Percentiles rank a stretch among this genome's conserved stretches.
Conservation (phyloP, 1,140 invertebrate species). For the Venturia canescens region DNA sequence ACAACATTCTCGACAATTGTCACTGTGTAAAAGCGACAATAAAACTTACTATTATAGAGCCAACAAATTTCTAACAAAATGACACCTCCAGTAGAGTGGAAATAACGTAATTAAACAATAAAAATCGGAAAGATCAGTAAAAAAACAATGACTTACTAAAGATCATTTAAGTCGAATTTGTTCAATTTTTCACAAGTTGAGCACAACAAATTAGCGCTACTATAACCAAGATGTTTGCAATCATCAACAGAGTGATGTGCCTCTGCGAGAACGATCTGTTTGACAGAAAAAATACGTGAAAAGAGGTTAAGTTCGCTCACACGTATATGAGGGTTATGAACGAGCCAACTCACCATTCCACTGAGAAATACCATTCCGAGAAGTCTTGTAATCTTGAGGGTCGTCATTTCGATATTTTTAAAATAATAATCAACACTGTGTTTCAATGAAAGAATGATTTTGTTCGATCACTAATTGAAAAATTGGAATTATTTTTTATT, state of each 20-base stretch:
- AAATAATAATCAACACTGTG: background rate
- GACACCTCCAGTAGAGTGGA: too few relatives aligned
- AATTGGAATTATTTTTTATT: too few relatives aligned
- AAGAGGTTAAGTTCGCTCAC: background rate
- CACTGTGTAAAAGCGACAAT: conserved; percentile 70
- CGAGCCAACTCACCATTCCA: background rate
- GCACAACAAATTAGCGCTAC: conserved; percentile 91
- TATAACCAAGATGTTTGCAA: conserved; percentile 91
- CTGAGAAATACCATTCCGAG: background rate
- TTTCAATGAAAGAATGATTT: background rate
- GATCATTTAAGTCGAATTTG: conserved; percentile 84
- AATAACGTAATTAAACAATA: conserved; percentile 30
- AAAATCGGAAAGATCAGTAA: conserved; percentile 4
- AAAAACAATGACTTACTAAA: conserved; percentile 77
- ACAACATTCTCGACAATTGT: conserved; percentile 87
- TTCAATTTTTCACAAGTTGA: conserved; percentile 91
- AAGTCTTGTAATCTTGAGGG: background rate
- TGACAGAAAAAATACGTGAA: background rate
- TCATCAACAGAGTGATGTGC: conserved; percentile 87
- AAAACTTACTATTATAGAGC: background rate
- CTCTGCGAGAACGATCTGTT: conserved; percentile 42
- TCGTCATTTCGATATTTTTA: background rate
- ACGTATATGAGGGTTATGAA: background rate
- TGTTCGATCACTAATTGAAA: too few relatives aligned
- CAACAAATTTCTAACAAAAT: too few relatives aligned